Evolutionary conservation across 2,113 vertebrate genomes (phyloP).

Genomic region (Lota lota): DNA sequence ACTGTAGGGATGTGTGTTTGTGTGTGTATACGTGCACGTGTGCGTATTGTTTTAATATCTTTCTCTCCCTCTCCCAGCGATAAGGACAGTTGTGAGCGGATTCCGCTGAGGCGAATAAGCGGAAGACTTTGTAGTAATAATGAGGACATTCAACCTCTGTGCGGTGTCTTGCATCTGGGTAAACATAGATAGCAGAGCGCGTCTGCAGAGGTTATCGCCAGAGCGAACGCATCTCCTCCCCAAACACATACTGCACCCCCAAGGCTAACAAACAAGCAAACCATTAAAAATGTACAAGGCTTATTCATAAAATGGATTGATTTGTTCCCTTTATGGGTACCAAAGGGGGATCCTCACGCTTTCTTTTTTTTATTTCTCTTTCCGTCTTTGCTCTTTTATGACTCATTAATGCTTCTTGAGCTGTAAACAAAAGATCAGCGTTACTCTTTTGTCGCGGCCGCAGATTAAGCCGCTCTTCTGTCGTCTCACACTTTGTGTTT

Average conservation of each 20-base stretch:
- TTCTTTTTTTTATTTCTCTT: conserved; percentile 48
- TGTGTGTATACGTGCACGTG: too few relatives aligned
- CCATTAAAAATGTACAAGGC: conserved; percentile 74
- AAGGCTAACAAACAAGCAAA: conserved; percentile 75
- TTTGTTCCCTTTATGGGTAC: conserved; percentile 67
- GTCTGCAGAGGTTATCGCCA: conserved; percentile 67
- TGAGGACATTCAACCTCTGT: conserved; percentile 65
- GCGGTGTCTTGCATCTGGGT: conserved; percentile 66
- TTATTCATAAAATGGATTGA: conserved; percentile 75
- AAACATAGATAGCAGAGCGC: conserved; percentile 66
- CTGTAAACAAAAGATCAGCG: conserved; percentile 63
- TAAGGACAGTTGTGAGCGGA: conserved; percentile 56
- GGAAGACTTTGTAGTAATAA: conserved; percentile 55
- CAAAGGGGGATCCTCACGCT: conserved; percentile 64
- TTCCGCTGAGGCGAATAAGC: conserved; percentile 61
- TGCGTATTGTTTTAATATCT: too few relatives aligned
- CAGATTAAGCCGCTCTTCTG: background rate
- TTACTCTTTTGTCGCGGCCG: conserved; percentile 2
- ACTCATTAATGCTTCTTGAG: conserved; percentile 66
- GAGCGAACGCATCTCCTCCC: conserved; percentile 27
- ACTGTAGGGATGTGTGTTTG: background rate
- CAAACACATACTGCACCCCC: conserved; percentile 61
- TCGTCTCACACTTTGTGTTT: background rate
- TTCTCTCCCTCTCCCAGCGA: conserved; percentile 56
- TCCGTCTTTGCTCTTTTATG: conserved; percentile 58